Evolutionary conservation across 1,140 invertebrate species (phyloP).

Genomic region (Macrocentrus cingulum): DNA sequence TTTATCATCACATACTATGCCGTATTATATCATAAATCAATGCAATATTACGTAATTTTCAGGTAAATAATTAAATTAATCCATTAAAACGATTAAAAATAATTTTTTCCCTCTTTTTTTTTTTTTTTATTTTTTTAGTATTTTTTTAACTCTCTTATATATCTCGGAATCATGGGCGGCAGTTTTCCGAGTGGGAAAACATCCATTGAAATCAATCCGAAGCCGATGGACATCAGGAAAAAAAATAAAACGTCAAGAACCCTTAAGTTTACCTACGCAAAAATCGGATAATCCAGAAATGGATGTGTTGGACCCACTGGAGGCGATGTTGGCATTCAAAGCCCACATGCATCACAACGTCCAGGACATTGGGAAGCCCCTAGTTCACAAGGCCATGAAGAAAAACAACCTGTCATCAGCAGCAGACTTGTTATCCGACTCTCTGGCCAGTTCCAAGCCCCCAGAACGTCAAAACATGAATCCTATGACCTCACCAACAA

Average conservation of each 20-base stretch:
- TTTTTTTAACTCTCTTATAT: not conserved
- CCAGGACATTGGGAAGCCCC: constrained; percentile 29
- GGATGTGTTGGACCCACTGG: constrained; percentile 15
- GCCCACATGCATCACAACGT: constrained; percentile 34
- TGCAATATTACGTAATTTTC: constrained; percentile 37
- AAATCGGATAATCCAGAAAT: not conserved
- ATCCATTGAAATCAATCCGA: too few species aligned
- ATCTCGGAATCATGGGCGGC: not conserved
- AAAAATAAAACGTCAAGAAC: constrained; percentile 6
- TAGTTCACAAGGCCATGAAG: constrained; percentile 16
- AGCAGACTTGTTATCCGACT: not conserved
- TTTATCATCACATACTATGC: constrained; percentile 29
- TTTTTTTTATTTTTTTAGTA: constrained; percentile 3
- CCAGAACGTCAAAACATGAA: too few species aligned
- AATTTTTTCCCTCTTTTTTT: not conserved
- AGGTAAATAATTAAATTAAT: constrained; percentile 24
- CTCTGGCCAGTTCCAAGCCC: not conserved
- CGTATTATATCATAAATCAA: constrained; percentile 29
- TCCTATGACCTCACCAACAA: too few species aligned
- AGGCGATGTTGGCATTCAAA: constrained; percentile 29
- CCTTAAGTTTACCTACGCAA: not conserved
- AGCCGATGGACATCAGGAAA: too few species aligned
- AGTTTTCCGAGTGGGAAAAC: not conserved
- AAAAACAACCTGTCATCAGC: constrained; percentile 16
- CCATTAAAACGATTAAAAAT: not conserved